Conservation (phyloP, 2,797 vertebrate genomes). For the Mormyrus proboscirostris region DNA sequence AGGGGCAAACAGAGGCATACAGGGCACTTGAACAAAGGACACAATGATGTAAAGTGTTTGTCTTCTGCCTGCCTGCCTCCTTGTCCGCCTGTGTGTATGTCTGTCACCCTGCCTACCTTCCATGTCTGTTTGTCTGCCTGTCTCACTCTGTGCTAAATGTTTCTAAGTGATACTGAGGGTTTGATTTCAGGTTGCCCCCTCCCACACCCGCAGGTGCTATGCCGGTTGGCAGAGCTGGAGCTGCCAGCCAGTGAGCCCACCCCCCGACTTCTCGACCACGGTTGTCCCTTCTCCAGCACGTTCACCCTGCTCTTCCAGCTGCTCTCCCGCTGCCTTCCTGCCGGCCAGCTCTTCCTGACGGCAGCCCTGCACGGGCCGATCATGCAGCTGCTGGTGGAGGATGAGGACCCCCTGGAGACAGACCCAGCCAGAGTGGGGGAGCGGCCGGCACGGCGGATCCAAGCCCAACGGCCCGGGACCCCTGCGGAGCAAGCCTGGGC, state of each 20-base stretch:
- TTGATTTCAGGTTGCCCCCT: background rate
- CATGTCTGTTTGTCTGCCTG: background rate
- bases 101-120: background rate
- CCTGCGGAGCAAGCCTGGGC: constrained; percentile 77
- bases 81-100: background rate
- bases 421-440: constrained; percentile 88
- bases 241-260: constrained; percentile 95
- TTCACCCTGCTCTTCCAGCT: constrained; percentile 98
- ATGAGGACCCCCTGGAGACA: constrained; percentile 93
- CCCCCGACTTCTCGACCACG: constrained; percentile 69
- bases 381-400: constrained; percentile 95
- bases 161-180: background rate
- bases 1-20: no score
- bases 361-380: constrained; percentile 96
- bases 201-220: constrained; percentile 63
- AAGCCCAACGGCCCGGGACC: constrained; percentile 85
- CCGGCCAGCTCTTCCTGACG: constrained; percentile 95
- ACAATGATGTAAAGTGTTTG: no score
- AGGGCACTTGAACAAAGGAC: no score
- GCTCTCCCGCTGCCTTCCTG: constrained; percentile 92
- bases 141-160: background rate
- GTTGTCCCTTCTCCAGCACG: constrained; percentile 77
- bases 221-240: constrained; percentile 92
- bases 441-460: constrained; percentile 81
- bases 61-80: background rate